These are phyloP conservation scores for Apostichopus leukothele DNA, from an alignment of 53 echinoderm and acorn worm genomes.

Conservation along the genomic window DNA sequence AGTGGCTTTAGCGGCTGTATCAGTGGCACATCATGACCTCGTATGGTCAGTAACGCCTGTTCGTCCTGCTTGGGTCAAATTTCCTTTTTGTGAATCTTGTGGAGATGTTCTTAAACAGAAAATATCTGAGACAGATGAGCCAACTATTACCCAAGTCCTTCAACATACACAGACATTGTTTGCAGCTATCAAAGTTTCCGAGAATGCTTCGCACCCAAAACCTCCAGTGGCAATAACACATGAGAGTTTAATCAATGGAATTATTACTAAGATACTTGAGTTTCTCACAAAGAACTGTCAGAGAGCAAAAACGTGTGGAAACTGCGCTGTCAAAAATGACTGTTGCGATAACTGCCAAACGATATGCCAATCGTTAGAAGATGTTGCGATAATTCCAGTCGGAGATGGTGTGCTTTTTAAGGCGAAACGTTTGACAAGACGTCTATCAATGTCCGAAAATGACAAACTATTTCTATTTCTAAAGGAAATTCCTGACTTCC, in stretches of 20 bases:
- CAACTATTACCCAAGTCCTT: background rate
- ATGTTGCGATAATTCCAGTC: constrained; percentile 18
- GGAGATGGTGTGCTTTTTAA: background rate
- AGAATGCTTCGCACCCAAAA: too few relatives aligned
- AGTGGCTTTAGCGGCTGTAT: background rate
- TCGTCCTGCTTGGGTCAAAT: background rate
- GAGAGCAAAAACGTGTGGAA: background rate
- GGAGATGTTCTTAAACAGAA: too few relatives aligned
- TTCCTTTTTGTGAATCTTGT: too few relatives aligned
- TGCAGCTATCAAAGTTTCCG: background rate
- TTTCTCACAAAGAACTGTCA: background rate
- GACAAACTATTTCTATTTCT: constrained; percentile 15
- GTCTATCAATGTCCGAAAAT: background rate
- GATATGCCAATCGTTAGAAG: background rate
- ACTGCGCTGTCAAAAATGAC: background rate
- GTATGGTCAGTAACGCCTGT: background rate
- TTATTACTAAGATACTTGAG: background rate
- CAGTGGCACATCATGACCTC: background rate
- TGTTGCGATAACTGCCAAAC: constrained; percentile 9
- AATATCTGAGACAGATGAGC: background rate
- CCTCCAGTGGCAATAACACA: background rate
- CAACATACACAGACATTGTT: background rate
- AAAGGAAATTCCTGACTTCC: background rate
- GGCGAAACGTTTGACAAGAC: constrained; percentile 17
- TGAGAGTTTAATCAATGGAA: background rate